Conservation (phyloP, 2,113 vertebrate species). For the Cinclus mexicanus region DNA sequence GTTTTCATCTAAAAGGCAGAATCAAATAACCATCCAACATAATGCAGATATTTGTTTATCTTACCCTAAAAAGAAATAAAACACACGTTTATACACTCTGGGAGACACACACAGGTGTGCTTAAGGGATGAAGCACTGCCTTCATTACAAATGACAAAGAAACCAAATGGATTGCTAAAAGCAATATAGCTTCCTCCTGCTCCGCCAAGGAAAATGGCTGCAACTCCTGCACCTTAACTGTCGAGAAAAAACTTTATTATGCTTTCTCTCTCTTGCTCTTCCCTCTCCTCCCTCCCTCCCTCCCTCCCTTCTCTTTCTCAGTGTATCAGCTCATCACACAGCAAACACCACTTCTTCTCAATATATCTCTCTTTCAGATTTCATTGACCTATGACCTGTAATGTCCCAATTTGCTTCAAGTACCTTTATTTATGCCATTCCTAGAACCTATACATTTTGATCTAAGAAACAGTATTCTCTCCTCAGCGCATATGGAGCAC, state of each 20-base stretch:
- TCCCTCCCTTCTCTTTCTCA: background rate
- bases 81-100: background rate
- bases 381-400: constrained; percentile 73
- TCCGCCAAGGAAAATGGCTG: background rate
- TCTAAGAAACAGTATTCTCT: constrained; percentile 61
- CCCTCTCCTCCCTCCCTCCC: background rate
- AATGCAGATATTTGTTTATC: constrained; percentile 34
- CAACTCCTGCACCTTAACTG: background rate
- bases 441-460: constrained; percentile 64
- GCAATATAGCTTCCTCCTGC: background rate
- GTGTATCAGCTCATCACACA: constrained; percentile 51
- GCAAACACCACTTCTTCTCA: background rate
- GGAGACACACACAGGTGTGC: background rate
- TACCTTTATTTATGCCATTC: constrained; percentile 72
- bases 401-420: constrained; percentile 66
- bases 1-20: background rate
- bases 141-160: constrained; percentile 44
- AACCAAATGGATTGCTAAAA: constrained; percentile 42
- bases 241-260: constrained; percentile 13
- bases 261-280: background rate
- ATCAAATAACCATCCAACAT: constrained; percentile 34
- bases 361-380: constrained; percentile 48
- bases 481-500: constrained; percentile 57
- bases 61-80: constrained; percentile 12
- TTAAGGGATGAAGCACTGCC: constrained; percentile 11